Percentiles rank a stretch among this genome's conserved stretches.
phyloP scores from a whole-genome alignment of 2,113 vertebrate genomes.

The Sapayoa aenigma region DNA sequence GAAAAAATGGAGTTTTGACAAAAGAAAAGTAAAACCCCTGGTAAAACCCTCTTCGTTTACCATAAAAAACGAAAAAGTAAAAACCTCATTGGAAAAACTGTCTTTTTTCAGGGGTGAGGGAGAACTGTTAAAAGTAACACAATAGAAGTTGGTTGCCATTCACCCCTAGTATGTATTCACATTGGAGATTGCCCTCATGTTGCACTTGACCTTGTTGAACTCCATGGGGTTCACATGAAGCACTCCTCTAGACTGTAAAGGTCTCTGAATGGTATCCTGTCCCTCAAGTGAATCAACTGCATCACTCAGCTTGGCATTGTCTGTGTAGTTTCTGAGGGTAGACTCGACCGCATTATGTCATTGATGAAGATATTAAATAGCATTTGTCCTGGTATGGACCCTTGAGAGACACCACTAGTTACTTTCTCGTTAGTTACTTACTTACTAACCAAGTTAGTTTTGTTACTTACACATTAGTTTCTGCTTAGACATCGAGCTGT shows the following conservation, averaged over 20 bases:
- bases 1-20: too few species aligned
- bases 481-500: neutral
- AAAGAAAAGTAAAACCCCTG: too few species aligned
- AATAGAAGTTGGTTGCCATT: neutral
- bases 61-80: too few species aligned
- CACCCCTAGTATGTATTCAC: neutral
- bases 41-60: too few species aligned
- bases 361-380: neutral
- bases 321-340: neutral
- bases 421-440: too few species aligned
- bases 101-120: too few species aligned
- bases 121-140: too few species aligned
- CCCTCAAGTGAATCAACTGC: neutral
- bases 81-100: too few species aligned
- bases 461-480: too few species aligned
- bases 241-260: neutral
- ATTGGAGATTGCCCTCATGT: neutral
- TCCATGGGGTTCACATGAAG: neutral
- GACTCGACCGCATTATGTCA: neutral
- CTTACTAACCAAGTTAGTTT: too few species aligned
- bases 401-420: neutral
- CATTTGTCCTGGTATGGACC: neutral
- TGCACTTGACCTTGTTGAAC: neutral
- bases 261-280: neutral
- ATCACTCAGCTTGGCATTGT: neutral